Base-by-base conservation (phyloP, 2,888 invertebrate species). In the Volucella zonaria region DNA sequence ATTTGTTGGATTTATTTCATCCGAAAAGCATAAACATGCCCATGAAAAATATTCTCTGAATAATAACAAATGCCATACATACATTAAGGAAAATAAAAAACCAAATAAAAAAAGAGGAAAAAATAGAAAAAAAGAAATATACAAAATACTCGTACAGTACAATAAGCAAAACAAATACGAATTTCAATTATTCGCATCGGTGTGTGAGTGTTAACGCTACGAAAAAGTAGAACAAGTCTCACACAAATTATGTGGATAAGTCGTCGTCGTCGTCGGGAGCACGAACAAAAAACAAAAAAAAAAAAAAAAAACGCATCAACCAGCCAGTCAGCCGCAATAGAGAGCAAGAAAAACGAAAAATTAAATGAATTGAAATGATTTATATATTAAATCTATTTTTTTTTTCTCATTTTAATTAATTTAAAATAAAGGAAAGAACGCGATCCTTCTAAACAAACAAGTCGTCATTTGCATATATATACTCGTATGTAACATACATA, bases 1-100 rank as follows among this genome's bases (percentile, higher is more conserved):
- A 67, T 79, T 78, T 61, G 38, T 67, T 43, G 62, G 56, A 75
- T 64, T 75, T 81, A 74, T 58, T 75, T 70, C 68, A 81, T 58
- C 67, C 74, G 62, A 75, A 76, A 70, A 59, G 62, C 64, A 81
- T 75, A 64, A 70, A 81, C 64, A 52, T 67, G 59, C 61, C 73
- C 66, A 81, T 75, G 47, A 73, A 73, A 79, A 59, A 68, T 66
- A 64, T 31, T 31, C 66, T 73, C 70, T 70, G 68, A 75, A 75
- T 58, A 81, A 68, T 80, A 81, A 80, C 58, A 80, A 80, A 80
- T 47, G 47, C 74, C 74, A 81, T 81, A 64, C 74, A 81, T 81
- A 64, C 68, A 75, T 64, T 56, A 58, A 54, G 23, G 40, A 58
- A 49, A 68, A 59, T 40, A 58, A 58, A 31, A 56, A 31, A 47